A percentile compares a stretch with the other conserved stretches of the same genome.
Evolutionary conservation across 2,888 invertebrate species (phyloP).

Genomic region (Lasioglossum figueresi): DNA sequence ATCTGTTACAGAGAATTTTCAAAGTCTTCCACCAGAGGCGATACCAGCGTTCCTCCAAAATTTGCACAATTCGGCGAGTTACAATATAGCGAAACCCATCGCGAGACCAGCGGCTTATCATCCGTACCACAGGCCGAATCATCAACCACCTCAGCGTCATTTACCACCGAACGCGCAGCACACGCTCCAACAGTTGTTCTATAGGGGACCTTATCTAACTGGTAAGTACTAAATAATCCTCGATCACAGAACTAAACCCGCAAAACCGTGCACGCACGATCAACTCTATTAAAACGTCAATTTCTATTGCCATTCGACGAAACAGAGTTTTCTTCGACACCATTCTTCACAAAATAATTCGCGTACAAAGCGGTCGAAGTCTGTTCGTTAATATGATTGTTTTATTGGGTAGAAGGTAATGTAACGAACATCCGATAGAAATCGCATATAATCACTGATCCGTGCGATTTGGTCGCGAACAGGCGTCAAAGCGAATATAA

Average conservation of each 20-base stretch:
- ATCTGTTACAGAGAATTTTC: conserved; percentile 78
- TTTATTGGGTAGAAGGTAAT: neutral
- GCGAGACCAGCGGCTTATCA: conserved; percentile 89
- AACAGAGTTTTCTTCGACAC: neutral
- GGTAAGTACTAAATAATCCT: conserved; percentile 85
- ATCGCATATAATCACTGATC: neutral
- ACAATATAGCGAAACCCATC: conserved; percentile 92
- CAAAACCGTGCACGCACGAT: neutral
- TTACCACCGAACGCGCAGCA: conserved; percentile 81
- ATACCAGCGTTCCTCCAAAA: conserved; percentile 81
- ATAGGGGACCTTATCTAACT: conserved; percentile 93
- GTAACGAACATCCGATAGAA: neutral
- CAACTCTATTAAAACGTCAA: neutral
- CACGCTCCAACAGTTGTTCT: conserved; percentile 89
- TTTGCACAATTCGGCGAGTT: conserved; percentile 85
- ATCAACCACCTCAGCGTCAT: conserved; percentile 81
- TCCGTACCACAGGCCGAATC: conserved; percentile 88
- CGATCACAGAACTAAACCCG: neutral
- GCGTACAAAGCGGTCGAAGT: neutral
- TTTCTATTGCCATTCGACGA: neutral
- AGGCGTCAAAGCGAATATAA: neutral
- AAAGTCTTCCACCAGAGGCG: conserved; percentile 79
- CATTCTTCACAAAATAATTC: neutral
- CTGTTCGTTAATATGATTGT: neutral
- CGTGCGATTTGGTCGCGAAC: neutral